Evolutionary conservation across 2,113 vertebrate species (phyloP), one percentile per base, ranked within the genome.

Genomic region (Drymodes brunneopygia): DNA sequence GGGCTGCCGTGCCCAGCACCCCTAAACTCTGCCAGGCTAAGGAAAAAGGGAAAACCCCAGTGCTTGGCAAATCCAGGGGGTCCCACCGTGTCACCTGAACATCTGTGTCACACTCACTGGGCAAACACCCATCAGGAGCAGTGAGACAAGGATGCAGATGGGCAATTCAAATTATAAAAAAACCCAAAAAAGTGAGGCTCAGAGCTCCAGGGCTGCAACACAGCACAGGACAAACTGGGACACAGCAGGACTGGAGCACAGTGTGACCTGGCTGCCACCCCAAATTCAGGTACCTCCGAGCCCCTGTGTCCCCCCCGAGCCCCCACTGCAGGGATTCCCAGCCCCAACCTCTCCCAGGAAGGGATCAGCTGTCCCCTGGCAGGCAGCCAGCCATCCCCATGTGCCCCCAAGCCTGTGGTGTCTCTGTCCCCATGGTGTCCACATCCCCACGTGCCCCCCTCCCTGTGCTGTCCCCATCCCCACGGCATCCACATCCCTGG

Each of bases 31-130:
- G 23, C 38, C 9, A 5, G 27, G 2, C 10, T 6, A 10, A 20
- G 33, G 38, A 29, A 42, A 2, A 7, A 0, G 2, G 33, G 48
- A 45, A 40, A 70, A 70, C 0, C 5, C 6, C 1, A 0, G 23
- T 8, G 5, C 38, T n/a, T 33, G 6, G 25, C 36, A 22, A 45
- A 29, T 15, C 53, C 40, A 2, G 17, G 20, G 18, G 9, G 24
- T 23, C 35, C 73, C 77, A 29, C 15, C 0, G 0, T 1, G 8
- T 23, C 45, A 45, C 53, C 81, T 6, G 2, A 15, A 21, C 10
- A 35, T 1, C 35, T 5, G 0, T 45, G 51, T 24, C 48, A 28
- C 4, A 1, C 44, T 12, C 48, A 1, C n/a, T 33, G 84, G 7
- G 67, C 58, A 28, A 48, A 57, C 14, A 23, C 69, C 75, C 3